Conservation (phyloP, 37 sponge, comb jelly and placozoan species). For the Spongilla lacustris region DNA sequence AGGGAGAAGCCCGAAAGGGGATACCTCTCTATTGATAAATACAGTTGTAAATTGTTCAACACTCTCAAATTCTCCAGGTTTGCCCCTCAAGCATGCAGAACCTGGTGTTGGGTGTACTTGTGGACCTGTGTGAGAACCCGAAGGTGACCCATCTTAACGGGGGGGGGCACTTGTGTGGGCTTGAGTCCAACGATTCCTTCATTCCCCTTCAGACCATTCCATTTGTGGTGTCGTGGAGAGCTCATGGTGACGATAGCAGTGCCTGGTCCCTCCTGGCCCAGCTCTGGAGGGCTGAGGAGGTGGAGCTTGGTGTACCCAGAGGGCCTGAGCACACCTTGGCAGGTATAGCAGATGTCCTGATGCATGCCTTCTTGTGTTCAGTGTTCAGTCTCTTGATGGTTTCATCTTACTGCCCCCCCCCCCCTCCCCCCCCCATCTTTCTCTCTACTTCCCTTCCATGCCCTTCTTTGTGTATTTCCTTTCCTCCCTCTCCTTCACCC, state of each 20-base stretch:
- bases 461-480: too few relatives aligned
- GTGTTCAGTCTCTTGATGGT: too few relatives aligned
- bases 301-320: constrained; percentile 84
- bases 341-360: constrained; percentile 25
- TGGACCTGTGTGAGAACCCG: constrained; percentile 94
- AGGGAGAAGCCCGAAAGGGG: too few relatives aligned
- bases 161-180: too few relatives aligned
- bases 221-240: constrained; percentile 84
- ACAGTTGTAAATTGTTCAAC: too few relatives aligned
- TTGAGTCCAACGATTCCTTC: too few relatives aligned
- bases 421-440: too few relatives aligned
- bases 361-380: too few relatives aligned
- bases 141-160: constrained; percentile 57
- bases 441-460: too few relatives aligned
- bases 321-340: constrained; percentile 66
- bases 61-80: too few relatives aligned
- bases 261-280: constrained; percentile 84
- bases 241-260: constrained; percentile 33
- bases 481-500: too few relatives aligned
- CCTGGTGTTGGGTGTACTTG: constrained; percentile 87
- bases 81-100: constrained; percentile 90
- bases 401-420: background rate
- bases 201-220: constrained; percentile 68
- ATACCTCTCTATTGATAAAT: too few relatives aligned
- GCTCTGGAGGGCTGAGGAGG: constrained; percentile 93